Conservation (phyloP, 1,140 invertebrate genomes). For the Solenopsis invicta region DNA sequence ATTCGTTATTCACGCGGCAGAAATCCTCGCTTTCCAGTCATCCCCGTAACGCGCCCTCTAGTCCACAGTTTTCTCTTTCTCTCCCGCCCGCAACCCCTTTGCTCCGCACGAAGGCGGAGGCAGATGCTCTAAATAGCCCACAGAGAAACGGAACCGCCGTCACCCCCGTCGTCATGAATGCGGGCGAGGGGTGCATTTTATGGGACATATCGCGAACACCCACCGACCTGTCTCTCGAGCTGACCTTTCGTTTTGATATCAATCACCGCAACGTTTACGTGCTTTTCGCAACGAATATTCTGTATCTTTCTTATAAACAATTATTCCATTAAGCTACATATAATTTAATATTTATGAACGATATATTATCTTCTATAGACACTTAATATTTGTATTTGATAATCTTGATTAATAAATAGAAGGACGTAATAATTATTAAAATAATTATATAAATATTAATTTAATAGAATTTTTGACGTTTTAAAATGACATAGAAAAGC, state of each 20-base stretch:
- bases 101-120: slow-evolving; percentile 75
- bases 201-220: slow-evolving; percentile 61
- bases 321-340: not conserved
- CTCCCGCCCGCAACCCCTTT: slow-evolving; percentile 25
- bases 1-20: slow-evolving; percentile 75
- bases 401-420: not conserved
- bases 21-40: slow-evolving; percentile 67
- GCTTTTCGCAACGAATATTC: not conserved
- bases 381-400: not conserved
- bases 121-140: slow-evolving; percentile 85
- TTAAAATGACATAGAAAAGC: not conserved
- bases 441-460: not conserved
- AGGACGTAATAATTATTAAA: not conserved
- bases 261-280: slow-evolving; percentile 66
- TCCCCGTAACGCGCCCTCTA: slow-evolving; percentile 23
- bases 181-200: slow-evolving; percentile 75
- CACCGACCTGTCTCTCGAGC: slow-evolving; percentile 67
- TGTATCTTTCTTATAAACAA: not conserved
- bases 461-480: not conserved
- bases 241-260: slow-evolving; percentile 63
- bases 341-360: slow-evolving; percentile 3
- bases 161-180: slow-evolving; percentile 69
- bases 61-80: slow-evolving; percentile 10
- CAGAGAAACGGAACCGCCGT: slow-evolving; percentile 79
- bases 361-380: not conserved